A percentile compares a stretch with the other conserved stretches of the same genome.
Evolutionary conservation across 2,113 vertebrate species (phyloP).

Genomic region (Onychostoma macrolepis): DNA sequence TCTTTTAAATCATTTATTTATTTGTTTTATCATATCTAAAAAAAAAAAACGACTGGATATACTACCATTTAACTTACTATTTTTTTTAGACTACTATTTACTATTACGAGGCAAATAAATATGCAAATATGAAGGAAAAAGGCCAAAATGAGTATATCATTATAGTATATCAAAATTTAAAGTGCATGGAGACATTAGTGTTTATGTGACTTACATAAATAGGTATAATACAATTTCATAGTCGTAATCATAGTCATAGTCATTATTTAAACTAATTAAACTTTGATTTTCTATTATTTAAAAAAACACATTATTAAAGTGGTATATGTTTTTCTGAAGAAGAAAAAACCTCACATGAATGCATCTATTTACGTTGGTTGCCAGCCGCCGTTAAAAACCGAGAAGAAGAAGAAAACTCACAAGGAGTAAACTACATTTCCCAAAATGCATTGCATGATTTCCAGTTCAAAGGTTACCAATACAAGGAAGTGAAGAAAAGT

Average conservation of each 20-base stretch:
- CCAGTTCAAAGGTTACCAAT: conserved; percentile 52
- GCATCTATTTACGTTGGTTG: too few species aligned
- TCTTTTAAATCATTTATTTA: too few species aligned
- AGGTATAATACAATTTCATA: background rate
- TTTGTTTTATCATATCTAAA: background rate
- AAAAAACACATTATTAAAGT: background rate
- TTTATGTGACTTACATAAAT: background rate
- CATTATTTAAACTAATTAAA: too few species aligned
- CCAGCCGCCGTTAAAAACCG: too few species aligned
- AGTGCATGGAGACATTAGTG: background rate
- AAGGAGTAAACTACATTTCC: conserved; percentile 67
- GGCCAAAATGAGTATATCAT: background rate
- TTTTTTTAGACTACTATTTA: background rate
- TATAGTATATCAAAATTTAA: background rate
- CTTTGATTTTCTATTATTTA: background rate
- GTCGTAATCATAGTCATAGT: background rate
- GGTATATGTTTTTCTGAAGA: background rate
- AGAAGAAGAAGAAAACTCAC: background rate
- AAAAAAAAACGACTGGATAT: background rate
- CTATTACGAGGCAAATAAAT: background rate
- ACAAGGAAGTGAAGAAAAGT: conserved; percentile 68
- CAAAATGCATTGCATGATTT: conserved; percentile 58
- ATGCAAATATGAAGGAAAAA: background rate
- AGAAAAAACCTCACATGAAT: background rate
- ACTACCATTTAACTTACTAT: background rate